Evolutionary conservation across 92 coral and sea anemone genomes (phyloP), one percentile per base, ranked within the genome.

Genomic region (Bergia puertoricense): DNA sequence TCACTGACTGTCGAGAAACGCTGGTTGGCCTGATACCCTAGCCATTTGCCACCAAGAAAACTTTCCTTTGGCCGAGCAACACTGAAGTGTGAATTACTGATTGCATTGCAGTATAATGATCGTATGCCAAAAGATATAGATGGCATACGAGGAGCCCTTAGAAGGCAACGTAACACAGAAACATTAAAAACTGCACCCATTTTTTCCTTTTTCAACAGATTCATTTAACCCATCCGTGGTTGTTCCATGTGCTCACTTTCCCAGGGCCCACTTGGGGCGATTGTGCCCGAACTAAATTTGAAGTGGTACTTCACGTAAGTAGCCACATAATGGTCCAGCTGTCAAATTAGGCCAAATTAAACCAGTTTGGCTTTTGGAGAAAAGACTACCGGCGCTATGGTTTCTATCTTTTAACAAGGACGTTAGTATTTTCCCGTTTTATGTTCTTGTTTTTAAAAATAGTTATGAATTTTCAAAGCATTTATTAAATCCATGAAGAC

Each of bases 141-240:
- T 37, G 78, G 8, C 38, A 50, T 15, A 36, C 65, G 69, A 38
- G 79, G 56, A 39, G 23, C 11, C 11, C 78, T 45, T 50, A 44
- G 1, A 10, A 23, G 48, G 65, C 1, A 45, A 71, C 65, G 57
- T 36, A 46, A 30, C 68, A 41, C 3, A 23, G 36, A 84, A 11
- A 84, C 41, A 10, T 0, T n/a, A n/a, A 50, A 84, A 69, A 74
- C 5, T 37, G 66, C 87, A 16, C 62, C 87, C 87, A 84, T 84
- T 37, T 72, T 40, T 84, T 5, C 1, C 45, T 48, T 46, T 80
- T 40, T 54, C 22, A 40, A n/a, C 2, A 0, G 36, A 20, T 20
- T 41, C 15, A 6, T 18, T 77, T 62, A 46, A 48, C n/a, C 36
- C 48, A 74, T 54, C 43, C 7, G n/a, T 5, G 22, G 11, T 9